Percentiles rank a stretch among this genome's conserved stretches.
These are phyloP conservation scores for Drosophila tristis DNA, from an alignment of 1,140 invertebrate genomes.

Conservation along the genomic window DNA sequence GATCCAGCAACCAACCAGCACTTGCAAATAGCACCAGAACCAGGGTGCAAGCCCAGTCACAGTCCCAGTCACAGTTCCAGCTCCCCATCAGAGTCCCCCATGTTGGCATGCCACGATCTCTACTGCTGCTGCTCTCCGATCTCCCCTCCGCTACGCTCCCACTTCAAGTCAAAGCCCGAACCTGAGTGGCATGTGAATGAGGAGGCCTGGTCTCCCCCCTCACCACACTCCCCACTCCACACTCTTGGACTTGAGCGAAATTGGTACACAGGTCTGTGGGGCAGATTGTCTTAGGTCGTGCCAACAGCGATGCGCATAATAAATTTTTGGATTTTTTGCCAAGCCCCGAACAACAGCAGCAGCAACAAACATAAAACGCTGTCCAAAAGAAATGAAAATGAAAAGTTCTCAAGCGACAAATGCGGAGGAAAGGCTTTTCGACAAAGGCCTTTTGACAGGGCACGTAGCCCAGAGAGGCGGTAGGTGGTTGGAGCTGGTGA, in stretches of 20 bases:
- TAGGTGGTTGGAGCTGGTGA: background rate
- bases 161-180: slow-evolving; percentile 7
- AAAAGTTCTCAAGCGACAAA: slow-evolving; percentile 71
- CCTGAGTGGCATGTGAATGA: slow-evolving; percentile 75
- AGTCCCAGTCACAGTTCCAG: background rate
- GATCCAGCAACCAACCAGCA: no score
- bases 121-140: slow-evolving; percentile 11
- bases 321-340: slow-evolving; percentile 17
- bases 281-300: slow-evolving; percentile 79
- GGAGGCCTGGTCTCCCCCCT: background rate
- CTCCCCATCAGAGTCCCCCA: background rate
- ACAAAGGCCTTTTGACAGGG: slow-evolving; percentile 53
- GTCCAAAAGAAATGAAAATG: slow-evolving; percentile 65
- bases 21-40: no score
- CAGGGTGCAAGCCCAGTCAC: no score
- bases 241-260: slow-evolving; percentile 15
- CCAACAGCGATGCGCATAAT: slow-evolving; percentile 71
- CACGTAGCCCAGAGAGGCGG: slow-evolving; percentile 33
- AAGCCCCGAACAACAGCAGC: slow-evolving; percentile 16
- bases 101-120: slow-evolving; percentile 11
- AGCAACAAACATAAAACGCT: background rate
- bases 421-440: slow-evolving; percentile 8
- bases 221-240: background rate
- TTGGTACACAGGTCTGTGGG: slow-evolving; percentile 44
- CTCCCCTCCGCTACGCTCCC: background rate